Evolutionary conservation across 2,113 vertebrate genomes (phyloP), one percentile per base, ranked within the genome.

Genomic region (Oryzias curvinotus): DNA sequence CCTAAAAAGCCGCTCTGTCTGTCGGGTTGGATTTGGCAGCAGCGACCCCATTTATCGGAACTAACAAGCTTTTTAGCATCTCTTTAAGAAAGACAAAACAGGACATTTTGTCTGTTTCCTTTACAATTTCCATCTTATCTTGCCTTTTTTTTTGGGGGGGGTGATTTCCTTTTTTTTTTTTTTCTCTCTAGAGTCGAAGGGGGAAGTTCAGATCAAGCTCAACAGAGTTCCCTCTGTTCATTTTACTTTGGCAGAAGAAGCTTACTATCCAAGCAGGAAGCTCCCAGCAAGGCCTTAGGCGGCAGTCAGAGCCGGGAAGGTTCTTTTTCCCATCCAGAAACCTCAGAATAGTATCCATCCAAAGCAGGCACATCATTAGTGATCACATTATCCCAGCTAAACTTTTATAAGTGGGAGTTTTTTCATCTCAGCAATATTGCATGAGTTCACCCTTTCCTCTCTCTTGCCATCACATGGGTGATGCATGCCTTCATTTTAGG

Each of bases 11-110:
- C 51, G 42, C 52, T 63, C 62, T 67, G 62, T 66, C 75, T 82
- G 82, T 84, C 83, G 82, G 83, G 78, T 80, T 70, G 46, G 73
- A 56, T 47, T 44, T 72, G 65, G 75, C 73, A 80, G 55, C 8
- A 1, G 12, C 60, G 71, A 80, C 80, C 83, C 70, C 25, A 58
- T 59, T 64, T 56, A 85, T 78, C 70, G 79, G 62, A 71, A 74
- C 57, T 1, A 52, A 58, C 47, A 78, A 28, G 48, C 28, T 54
- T 25, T 23, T 55, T 30, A 54, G 43, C n/a, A 65, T 53, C 28
- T 7, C 26, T 45, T 7, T 10, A 2, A 3, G 13, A 65, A 28
- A 48, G 6, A 44, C 13, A 42, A 10, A 6, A 61, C 13, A 21
- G 21, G 7, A 42, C n/a, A 10, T 17, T 26, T 21, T 36, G 36